Base-by-base conservation (phyloP, 2,888 invertebrate genomes). In the Yponomeuta cagnagella region DNA sequence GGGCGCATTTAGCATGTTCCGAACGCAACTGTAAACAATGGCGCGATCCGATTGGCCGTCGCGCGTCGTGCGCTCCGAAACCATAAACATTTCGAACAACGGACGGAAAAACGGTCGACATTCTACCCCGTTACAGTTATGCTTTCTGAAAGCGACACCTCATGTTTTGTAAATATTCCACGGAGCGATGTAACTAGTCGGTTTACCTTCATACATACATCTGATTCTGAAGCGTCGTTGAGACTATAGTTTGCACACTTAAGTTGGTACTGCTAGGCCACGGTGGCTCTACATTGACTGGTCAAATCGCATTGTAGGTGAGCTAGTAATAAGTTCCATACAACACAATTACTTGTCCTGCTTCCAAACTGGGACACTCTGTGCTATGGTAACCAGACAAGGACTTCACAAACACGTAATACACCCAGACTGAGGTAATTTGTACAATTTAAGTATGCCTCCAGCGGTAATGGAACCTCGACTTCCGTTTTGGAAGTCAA, bases 11-110 rank as follows among this genome's bases (percentile, higher is more conserved):
- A 69, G 72, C 68, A 31, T 71, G 67, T 75, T 73, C 58, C 63
- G 70, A 70, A 68, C 70, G 72, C 66, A 64, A 71, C 37, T 73
- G 74, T 75, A 75, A 75, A 75, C 75, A 75, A 75, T 71, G 72
- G 43, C 37, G 48, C 68, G 48, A 8, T 68, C 43, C 23, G 68
- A 68, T 68, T 68, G 68, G 68, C 43, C 65, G 31, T 12, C 65
- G 33, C 48, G 23, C 48, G 71, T 48, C 71, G 63, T n/a, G n/a
- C 65, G 68, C 64, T 69, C 68, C 33, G 48, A 71, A 69, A 71
- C 68, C 71, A 52, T 58, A 71, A 70, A 70, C 70, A 68, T 68
- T 68, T 43, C 48, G 68, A 37, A 12, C 15, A 65, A 31, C 30
- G 65, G 33, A 65, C 65, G 65, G 65, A 65, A 65, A 64, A 65